Evolutionary conservation across 2,113 vertebrate species (phyloP), one percentile per base, ranked within the genome.

Genomic region (Capreolus pygargus): DNA sequence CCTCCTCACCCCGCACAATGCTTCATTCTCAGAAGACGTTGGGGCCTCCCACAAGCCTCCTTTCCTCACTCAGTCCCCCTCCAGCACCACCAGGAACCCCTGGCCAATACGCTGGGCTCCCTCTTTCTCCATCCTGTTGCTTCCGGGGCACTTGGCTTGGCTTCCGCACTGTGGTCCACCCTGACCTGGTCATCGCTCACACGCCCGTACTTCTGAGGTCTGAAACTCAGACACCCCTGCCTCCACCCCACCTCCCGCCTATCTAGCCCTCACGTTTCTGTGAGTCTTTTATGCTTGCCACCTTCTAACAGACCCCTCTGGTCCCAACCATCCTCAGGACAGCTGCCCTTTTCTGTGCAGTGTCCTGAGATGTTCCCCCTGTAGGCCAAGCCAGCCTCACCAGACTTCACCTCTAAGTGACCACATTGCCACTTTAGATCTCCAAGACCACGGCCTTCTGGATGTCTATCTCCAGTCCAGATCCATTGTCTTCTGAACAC

Each of bases 191-290:
- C 86, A 7, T 17, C 1, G 0, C 78, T 58, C 57, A 8, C 27
- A 2, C 0, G 0, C 57, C 50, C 1, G 4, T 10, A 12, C 15
- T 19, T 70, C 50, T 47, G 91, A 58, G 36, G 9, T 30, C 81
- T 67, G 43, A 50, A 36, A 17, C 21, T 43, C 60, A 43, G 30
- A 28, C 85, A 6, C 16, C 30, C 17, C 2, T 6, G n/a, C 17
- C 0, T 58, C 64, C 30, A 1, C 19, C 1, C n/a, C 7, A 1
- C 17, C 25, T 60, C 82, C 57, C 4, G 1, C 36, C 60, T 86
- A n/a, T 1, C 7, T 0, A 4, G 27, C 33, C 36, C 12, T 83
- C 86, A 17, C 13, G n/a, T 17, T 78, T 28, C 36, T 21, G 11
- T 52, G 57, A 85, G 45, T 25, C 36, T 36, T 4, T 33, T 7